These are phyloP conservation scores for Tanytarsus gracilentus DNA, from an alignment of 2,888 invertebrate species.

Conservation along the genomic window DNA sequence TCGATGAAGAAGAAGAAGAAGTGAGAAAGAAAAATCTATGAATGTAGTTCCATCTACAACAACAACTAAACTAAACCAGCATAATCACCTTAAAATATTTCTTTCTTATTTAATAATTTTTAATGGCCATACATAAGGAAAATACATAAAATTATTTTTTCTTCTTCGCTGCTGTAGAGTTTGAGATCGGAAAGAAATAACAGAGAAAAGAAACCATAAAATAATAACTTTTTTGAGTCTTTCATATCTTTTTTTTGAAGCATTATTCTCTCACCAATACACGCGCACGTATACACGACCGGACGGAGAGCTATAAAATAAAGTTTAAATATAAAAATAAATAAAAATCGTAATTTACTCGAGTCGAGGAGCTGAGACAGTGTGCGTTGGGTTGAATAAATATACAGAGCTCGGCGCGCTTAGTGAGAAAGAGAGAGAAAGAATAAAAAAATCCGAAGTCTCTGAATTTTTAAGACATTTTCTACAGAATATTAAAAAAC, in stretches of 20 bases:
- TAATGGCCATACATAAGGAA: background rate
- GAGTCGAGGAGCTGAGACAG: background rate
- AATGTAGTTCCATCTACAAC: background rate
- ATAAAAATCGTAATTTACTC: constrained; percentile 21
- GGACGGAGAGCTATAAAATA: constrained; percentile 27
- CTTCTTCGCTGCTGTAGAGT: too few relatives aligned
- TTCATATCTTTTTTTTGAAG: too few relatives aligned
- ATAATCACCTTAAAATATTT: constrained; percentile 15
- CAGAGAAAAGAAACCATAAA: constrained; percentile 19
- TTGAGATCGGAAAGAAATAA: constrained; percentile 11
- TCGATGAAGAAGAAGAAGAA: too few relatives aligned
- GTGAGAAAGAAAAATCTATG: background rate
- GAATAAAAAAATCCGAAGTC: constrained; percentile 20
- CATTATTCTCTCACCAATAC: background rate
- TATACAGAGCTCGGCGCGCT: background rate
- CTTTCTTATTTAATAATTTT: constrained; percentile 12
- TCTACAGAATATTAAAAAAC: constrained; percentile 28
- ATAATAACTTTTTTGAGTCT: constrained; percentile 10
- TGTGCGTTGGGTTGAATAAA: constrained; percentile 1
- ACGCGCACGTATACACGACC: background rate
- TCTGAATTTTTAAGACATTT: constrained; percentile 27
- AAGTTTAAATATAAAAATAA: constrained; percentile 29
- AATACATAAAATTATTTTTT: constrained; percentile 4
- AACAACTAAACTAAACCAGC: background rate
- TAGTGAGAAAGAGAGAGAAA: background rate